Evolutionary conservation across 2,888 invertebrate species (phyloP).

Genomic region (Drosophila tripunctata): DNA sequence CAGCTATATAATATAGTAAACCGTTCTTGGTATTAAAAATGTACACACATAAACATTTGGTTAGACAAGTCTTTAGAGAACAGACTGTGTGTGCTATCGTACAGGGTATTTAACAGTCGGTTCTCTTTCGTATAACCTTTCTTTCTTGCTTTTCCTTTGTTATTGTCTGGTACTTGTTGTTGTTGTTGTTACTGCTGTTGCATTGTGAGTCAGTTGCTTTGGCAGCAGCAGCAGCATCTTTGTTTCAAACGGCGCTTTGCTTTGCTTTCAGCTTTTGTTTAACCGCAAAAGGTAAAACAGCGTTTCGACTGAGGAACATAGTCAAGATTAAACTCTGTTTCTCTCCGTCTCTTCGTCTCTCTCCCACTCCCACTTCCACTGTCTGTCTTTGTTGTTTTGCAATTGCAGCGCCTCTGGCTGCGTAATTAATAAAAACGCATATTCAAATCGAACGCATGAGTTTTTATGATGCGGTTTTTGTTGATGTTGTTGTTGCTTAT

Average conservation of each 20-base stretch:
- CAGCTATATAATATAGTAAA: too few relatives aligned
- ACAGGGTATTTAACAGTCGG: too few relatives aligned
- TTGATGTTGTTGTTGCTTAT: too few relatives aligned
- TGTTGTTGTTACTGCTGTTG: slow-evolving; percentile 22
- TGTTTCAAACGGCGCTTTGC: slow-evolving; percentile 42
- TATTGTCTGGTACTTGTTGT: not conserved
- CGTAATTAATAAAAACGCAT: slow-evolving; percentile 29
- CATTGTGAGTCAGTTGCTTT: slow-evolving; percentile 51
- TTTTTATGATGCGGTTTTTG: too few relatives aligned
- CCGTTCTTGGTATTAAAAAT: too few relatives aligned
- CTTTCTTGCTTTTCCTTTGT: slow-evolving; percentile 6
- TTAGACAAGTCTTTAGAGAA: too few relatives aligned
- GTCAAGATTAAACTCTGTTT: slow-evolving; percentile 13
- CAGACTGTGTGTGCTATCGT: too few relatives aligned
- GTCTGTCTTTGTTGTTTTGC: slow-evolving; percentile 1
- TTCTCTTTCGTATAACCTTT: too few relatives aligned
- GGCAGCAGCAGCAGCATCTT: slow-evolving; percentile 40
- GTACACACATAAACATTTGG: too few relatives aligned
- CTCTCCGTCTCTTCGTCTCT: not conserved
- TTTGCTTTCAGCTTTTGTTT: slow-evolving; percentile 48
- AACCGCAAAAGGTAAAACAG: slow-evolving; percentile 34
- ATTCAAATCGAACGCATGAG: slow-evolving; percentile 51
- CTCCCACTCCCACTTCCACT: not conserved
- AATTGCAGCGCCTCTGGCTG: slow-evolving; percentile 1
- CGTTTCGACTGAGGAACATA: slow-evolving; percentile 26